Evolutionary conservation across 1,140 invertebrate genomes (phyloP).

Genomic region (Uloborus diversus): DNA sequence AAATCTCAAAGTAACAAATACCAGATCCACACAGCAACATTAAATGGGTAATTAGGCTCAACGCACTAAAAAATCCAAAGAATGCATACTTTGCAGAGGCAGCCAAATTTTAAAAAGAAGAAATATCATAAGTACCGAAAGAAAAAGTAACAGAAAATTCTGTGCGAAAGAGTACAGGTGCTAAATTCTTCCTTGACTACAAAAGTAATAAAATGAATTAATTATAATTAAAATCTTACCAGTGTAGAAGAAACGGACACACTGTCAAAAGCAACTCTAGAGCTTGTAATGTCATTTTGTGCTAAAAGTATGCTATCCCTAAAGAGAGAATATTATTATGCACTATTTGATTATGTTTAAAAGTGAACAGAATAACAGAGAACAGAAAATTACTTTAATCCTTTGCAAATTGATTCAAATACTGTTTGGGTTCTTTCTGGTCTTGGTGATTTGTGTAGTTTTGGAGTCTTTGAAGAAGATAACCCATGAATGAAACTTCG

Average conservation of each 20-base stretch:
- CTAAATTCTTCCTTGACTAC: too few relatives aligned
- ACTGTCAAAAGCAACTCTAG: constrained; percentile 37
- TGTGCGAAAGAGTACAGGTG: too few relatives aligned
- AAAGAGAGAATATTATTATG: constrained; percentile 10
- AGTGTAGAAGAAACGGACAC: constrained; percentile 41
- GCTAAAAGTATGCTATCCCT: constrained; percentile 25
- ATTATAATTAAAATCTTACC: constrained; percentile 4
- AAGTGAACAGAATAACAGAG: too few relatives aligned
- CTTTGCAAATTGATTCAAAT: constrained; percentile 38
- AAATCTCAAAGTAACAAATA: too few relatives aligned
- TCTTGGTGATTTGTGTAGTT: constrained; percentile 21
- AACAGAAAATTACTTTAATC: constrained; percentile 19
- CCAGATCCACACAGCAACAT: too few relatives aligned
- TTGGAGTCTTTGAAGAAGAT: constrained; percentile 10
- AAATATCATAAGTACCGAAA: too few relatives aligned
- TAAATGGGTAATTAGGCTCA: too few relatives aligned
- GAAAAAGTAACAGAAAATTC: too few relatives aligned
- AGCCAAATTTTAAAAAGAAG: too few relatives aligned
- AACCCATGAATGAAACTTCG: constrained; percentile 38
- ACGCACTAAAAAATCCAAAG: too few relatives aligned
- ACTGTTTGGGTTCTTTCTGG: constrained; percentile 36
- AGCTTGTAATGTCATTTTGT: constrained; percentile 42
- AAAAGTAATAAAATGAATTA: too few relatives aligned
- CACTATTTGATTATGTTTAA: neutral
- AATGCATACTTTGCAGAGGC: too few relatives aligned